Base-by-base conservation (phyloP, 2,888 invertebrate species). In the Chesias legatella region DNA sequence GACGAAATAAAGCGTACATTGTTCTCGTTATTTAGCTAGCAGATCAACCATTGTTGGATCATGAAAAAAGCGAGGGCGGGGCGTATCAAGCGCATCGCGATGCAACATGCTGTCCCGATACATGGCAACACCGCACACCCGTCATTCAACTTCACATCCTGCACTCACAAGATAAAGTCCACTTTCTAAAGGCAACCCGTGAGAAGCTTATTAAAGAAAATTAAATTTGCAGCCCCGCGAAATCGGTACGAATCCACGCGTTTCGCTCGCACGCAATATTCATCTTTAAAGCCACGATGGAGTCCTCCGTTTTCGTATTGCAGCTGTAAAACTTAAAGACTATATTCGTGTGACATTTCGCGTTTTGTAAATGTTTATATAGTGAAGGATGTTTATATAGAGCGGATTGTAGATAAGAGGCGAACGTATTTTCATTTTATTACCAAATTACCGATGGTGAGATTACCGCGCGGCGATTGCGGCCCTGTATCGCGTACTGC, bases 341-440 rank as follows among this genome's bases (percentile, higher is more conserved):
- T 33, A 28, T 23, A 27, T 43, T 53, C 26, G 36, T 22, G 40
- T 34, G 50, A 9, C 25, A 20, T 4, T 24, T n/a, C 23, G 4
- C 10, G 39, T 41, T 50, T 50, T 42, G 48, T 54, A 57, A 69
- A 74, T 83, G 79, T 84, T 82, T 83, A 83, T 83, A 82, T 80
- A 82, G 81, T 65, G 56, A 64, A 64, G 71, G 69, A 71, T 83
- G 73, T 80, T 77, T 80, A 79, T 86, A 81, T 80, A 82, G 76
- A 73, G 63, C 64, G 83, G 86, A 85, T 85, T 77, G 73, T 72
- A 79, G 88, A 88, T 88, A 88, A 85, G 81, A 58, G 51, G 65
- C 64, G 79, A 80, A 70, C 73, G 82, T 84, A 86, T 89, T 88
- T 85, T 86, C 88, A 84, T 88, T 89, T 89, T 89, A 89, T 89